Evolutionary conservation across 2,797 vertebrate genomes (phyloP), one percentile per base, ranked within the genome.

Genomic region (Sitta carolinensis): DNA sequence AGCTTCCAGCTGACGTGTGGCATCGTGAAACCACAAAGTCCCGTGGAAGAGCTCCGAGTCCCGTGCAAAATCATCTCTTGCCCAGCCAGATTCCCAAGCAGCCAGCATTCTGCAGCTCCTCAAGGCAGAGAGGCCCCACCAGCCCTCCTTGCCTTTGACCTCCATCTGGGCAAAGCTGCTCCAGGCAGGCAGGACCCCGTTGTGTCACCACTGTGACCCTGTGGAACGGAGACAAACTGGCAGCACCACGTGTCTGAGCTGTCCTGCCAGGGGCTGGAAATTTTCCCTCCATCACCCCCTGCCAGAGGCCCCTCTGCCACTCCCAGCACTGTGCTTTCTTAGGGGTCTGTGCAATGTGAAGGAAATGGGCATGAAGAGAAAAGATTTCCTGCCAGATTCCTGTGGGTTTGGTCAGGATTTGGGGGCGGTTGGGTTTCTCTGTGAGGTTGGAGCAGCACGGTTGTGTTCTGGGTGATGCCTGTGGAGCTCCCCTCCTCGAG

Each of bases 171-270:
- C 47, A 18, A 23, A 51, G 42, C 50, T 59, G 29, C 32, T 72
- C 2, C 74, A 55, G 69, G 75, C 50, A 58, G 73, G 34, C 68
- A 68, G 86, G 78, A 69, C 68, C 64, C 20, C 5, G 0, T 48
- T 66, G 51, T 79, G 59, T 55, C 85, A 42, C 0, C 1, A 0
- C 30, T 29, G 89, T 23, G 36, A 55, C 50, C 68, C 36, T 16
- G 47, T 43, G 78, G 29, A 21, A 36, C 30, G 79, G 57, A 43
- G 70, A 64, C 72, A 55, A 7, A 23, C 20, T 47, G 64, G 23
- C 32, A 1, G 0, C 8, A 54, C 16, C 36, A 19, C 10, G 3
- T 27, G 45, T 14, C 66, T 8, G 0, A 9, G 48, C 62, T 12
- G 6, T 30, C 13, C 5, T 43, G 19, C n/a, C 52, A 17, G 29